phyloP scores from a whole-genome alignment of 2,888 invertebrate genomes.

The Limnephilus marmoratus region DNA sequence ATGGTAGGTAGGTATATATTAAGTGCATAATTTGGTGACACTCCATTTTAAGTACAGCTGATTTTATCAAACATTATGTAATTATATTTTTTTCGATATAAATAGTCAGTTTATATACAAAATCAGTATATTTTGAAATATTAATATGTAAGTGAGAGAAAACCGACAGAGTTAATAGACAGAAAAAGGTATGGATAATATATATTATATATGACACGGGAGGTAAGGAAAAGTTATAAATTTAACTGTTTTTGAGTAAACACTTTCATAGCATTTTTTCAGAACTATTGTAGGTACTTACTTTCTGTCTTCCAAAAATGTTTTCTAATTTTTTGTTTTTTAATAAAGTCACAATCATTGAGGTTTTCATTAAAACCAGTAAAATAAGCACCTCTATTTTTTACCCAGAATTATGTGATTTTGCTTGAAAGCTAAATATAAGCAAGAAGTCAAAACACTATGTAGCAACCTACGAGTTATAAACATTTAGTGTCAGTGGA shows the following conservation, averaged over 20 bases:
- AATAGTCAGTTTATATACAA: not conserved
- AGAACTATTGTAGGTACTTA: not conserved
- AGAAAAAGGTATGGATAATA: too few species aligned
- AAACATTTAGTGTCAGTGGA: conserved; percentile 16
- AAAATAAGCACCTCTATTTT: not conserved
- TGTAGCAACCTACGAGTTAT: not conserved
- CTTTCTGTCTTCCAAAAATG: not conserved
- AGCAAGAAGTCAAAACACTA: conserved; percentile 17
- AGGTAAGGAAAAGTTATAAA: not conserved
- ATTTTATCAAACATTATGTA: too few species aligned
- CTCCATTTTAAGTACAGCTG: too few species aligned
- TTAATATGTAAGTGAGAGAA: not conserved
- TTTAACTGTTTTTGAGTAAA: too few species aligned
- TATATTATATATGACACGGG: too few species aligned
- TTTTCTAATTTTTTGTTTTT: not conserved
- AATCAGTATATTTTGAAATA: not conserved
- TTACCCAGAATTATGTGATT: not conserved
- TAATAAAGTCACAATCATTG: not conserved
- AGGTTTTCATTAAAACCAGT: not conserved
- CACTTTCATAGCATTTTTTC: not conserved
- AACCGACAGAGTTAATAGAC: too few species aligned
- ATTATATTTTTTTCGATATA: not conserved
- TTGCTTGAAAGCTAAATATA: not conserved
- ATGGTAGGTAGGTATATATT: too few species aligned
- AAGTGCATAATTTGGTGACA: too few species aligned